Evolutionary conservation across 1,140 invertebrate species (phyloP), one percentile per base, ranked within the genome.

Genomic region (Drosophila takahashii): DNA sequence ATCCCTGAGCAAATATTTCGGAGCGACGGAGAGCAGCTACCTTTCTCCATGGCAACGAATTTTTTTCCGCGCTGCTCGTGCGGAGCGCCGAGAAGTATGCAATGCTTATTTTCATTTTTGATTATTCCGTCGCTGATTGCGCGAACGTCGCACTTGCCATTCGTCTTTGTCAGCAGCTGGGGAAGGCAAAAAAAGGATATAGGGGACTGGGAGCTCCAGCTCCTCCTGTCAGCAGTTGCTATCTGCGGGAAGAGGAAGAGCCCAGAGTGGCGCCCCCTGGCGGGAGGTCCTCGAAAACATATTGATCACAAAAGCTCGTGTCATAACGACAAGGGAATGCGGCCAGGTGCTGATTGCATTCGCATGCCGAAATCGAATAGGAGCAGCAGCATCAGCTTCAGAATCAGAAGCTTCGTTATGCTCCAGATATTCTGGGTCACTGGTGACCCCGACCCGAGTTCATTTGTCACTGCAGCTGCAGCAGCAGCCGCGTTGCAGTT

Each of bases 61-160:
- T 48, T 48, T 26, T 15, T 36, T 69, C 36, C 42, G 44, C 26
- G 22, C 10, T 26, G 36, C 26, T 54, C 37, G 51, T 50, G 44
- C 27, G 45, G 11, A 34, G 45, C 50, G 32, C 66, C 44, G 32
- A 58, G 50, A 83, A 74, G 67, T 83, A 83, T 78, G 74, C 69
- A 64, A 78, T 74, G 69, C 57, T 78, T 83, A 64, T 83, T 78
- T 79, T 79, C 71, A 74, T 61, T 74, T 74, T 74, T 74, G 70
- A 74, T 74, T 73, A 74, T 74, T 58, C 69, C 36, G 26, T 32
- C 54, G 54, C 54, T 60, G 54, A 72, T 74, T 50, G 69, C 67
- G 69, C 52, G 45, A 71, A 71, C 54, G 44, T 72, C 66, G 66
- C 57, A 54, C 71, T 62, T 73, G 45, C 36, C 71, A 75, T 75